Evolutionary conservation across 2,888 invertebrate genomes (phyloP), one percentile per base, ranked within the genome.

Genomic region (Agonopterix heracliana): DNA sequence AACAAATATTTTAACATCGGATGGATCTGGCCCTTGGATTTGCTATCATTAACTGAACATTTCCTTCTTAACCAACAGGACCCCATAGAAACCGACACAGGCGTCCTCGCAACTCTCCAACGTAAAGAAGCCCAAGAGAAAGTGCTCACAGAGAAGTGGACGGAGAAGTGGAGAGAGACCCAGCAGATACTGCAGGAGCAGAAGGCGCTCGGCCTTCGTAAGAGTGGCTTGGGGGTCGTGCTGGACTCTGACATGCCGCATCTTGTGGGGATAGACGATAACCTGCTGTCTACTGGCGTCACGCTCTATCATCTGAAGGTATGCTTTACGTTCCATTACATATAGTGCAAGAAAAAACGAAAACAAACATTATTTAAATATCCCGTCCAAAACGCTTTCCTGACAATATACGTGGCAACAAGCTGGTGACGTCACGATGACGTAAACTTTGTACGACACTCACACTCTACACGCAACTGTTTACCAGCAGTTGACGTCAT

Each of bases 241-340:
- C 82, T 96, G 45, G 96, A 96, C 77, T 96, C 96, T 0, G 96
- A 96, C 70, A 93, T 95, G 90, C 97, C 97, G 0, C 97, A 98
- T 83, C 90, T 98, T 4, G 95, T 97, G 46, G 96, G 96, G 35
- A 96, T 97, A 57, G 97, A 97, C 67, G 97, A 97, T 68, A 96
- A 97, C 77, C 83, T 95, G 44, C 91, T 96, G 44, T 96, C 95
- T 51, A 97, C 97, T 0, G 97, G 97, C 0, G 96, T 98, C 34
- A 96, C 96, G 0, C 84, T 98, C 0, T 97, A 97, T 72, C 96
- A 97, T 78, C 86, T 97, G 17, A 96, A 96, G 90, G 93, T 92
- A 61, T 59, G 52, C 45, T 41, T n/a, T n/a, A n/a, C n/a, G n/a
- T n/a, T n/a, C n/a, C n/a, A n/a, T n/a, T n/a, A n/a, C n/a, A n/a